phyloP scores from a whole-genome alignment of 1,140 invertebrate species.

The Drosophila leontia region DNA sequence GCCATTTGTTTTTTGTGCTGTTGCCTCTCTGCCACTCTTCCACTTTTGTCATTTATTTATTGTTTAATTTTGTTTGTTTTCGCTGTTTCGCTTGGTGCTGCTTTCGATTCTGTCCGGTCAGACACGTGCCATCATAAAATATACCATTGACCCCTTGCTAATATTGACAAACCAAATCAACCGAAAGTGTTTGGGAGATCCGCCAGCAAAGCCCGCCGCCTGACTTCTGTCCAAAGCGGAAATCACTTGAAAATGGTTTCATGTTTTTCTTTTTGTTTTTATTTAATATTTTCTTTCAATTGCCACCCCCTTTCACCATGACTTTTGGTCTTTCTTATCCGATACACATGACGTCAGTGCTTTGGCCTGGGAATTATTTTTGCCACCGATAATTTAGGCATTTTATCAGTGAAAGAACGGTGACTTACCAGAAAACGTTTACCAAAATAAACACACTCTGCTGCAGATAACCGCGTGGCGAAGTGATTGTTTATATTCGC shows the following conservation, averaged over 20 bases:
- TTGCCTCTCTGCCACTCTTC: slow-evolving; percentile 45
- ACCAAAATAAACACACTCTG: slow-evolving; percentile 20
- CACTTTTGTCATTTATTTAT: slow-evolving; percentile 59
- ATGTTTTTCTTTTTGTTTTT: neutral
- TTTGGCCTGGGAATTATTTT: slow-evolving; percentile 10
- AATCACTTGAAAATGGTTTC: slow-evolving; percentile 4
- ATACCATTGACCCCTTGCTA: slow-evolving; percentile 66
- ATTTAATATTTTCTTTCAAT: slow-evolving; percentile 15
- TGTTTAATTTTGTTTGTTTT: slow-evolving; percentile 63
- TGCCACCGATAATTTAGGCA: slow-evolving; percentile 23
- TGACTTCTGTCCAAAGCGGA: slow-evolving; percentile 5
- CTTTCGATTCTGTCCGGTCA: slow-evolving; percentile 28
- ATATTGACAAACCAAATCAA: slow-evolving; percentile 53
- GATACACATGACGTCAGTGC: slow-evolving; percentile 30
- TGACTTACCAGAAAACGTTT: slow-evolving; percentile 13
- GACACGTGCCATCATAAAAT: slow-evolving; percentile 72
- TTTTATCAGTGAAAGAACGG: slow-evolving; percentile 31
- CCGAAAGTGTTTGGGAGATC: slow-evolving; percentile 14
- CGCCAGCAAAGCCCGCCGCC: neutral
- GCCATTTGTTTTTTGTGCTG: slow-evolving; percentile 64
- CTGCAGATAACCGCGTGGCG: slow-evolving; percentile 23
- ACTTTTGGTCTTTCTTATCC: slow-evolving; percentile 20
- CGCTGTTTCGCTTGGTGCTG: slow-evolving; percentile 1
- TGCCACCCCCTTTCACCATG: slow-evolving; percentile 3
- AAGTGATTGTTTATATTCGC: slow-evolving; percentile 32